Base-by-base conservation (phyloP, 2,888 invertebrate genomes). In the Drosophila birchii region DNA sequence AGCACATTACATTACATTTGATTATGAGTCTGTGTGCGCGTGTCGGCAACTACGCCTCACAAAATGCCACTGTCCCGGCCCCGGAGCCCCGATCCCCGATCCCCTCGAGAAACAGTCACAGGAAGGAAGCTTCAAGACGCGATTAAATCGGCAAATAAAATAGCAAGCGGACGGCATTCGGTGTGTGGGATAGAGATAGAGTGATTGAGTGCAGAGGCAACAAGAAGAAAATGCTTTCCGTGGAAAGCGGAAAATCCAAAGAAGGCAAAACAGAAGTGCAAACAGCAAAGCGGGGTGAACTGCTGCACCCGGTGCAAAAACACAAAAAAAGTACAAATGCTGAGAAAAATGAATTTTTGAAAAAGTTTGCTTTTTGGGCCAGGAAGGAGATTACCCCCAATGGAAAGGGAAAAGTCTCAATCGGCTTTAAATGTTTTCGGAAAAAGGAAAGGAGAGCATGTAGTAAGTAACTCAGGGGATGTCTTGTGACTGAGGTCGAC, bases 91-190 rank as follows among this genome's bases (percentile, higher is more conserved):
- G 20, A 1, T 3, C 68, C 60, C 41, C 43, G 57, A 43, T 66
- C 70, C 36, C 60, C 43, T 26, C 58, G 79, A 76, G 79, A 88
- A 79, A 79, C 80, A 78, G 80, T 82, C 80, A 66, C 89, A 89
- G 86, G 86, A 86, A 86, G 86, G 86, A 86, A 86, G 89, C 89
- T 82, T 82, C 85, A 85, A 85, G 89, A 88, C 83, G 75, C 89
- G 86, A 86, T 86, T 89, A 86, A 86, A 86, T 86, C 86, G 80
- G 88, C 89, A 85, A 86, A 84, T 88, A 84, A 84, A 84, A 84
- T 77, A 89, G 89, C 84, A 84, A 88, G 63, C 75, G 75, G 75
- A 77, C 68, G 76, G 16, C 34, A 8, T 51, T 51, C 51, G 47
- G 26, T 47, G 47, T 36, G 70, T 49, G 56, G 32, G 43, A 43